phyloP scores from a whole-genome alignment of 2,888 invertebrate genomes.

The Mongoloraphidia duomilia region DNA sequence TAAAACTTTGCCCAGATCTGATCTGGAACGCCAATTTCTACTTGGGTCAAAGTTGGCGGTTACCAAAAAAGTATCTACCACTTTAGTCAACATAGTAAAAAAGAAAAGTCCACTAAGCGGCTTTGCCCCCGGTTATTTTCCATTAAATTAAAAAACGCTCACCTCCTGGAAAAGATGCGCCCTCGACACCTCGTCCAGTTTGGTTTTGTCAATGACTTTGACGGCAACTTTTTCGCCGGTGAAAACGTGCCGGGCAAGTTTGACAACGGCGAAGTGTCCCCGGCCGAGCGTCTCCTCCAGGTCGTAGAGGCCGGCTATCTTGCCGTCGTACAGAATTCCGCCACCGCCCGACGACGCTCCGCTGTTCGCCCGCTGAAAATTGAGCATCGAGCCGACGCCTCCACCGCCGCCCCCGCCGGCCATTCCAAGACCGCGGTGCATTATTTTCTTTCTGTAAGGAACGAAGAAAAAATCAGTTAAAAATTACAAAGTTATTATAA shows the following conservation, averaged over 20 bases:
- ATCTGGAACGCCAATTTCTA: too few relatives aligned
- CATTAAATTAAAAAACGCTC: not conserved
- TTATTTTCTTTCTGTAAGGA: conserved; percentile 4
- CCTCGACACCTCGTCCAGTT: conserved; percentile 88
- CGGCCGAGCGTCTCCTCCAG: conserved; percentile 93
- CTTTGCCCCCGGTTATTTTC: too few relatives aligned
- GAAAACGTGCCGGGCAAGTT: conserved; percentile 94
- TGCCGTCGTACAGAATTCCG: conserved; percentile 49
- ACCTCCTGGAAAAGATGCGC: conserved; percentile 82
- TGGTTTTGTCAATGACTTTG: conserved; percentile 97
- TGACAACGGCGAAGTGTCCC: conserved; percentile 98
- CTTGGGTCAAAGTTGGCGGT: too few relatives aligned
- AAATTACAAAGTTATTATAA: too few relatives aligned
- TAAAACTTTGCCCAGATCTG: too few relatives aligned
- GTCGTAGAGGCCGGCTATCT: conserved; percentile 94
- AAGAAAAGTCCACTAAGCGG: too few relatives aligned
- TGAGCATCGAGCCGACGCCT: conserved; percentile 4
- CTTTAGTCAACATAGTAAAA: too few relatives aligned
- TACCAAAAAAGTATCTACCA: too few relatives aligned
- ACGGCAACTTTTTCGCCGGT: conserved; percentile 97
- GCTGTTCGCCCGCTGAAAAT: conserved; percentile 10
- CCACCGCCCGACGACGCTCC: conserved; percentile 27
- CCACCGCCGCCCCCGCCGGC: conserved; percentile 17
- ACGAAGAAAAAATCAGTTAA: too few relatives aligned
- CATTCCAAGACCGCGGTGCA: conserved; percentile 21